These are phyloP conservation scores for Gobius niger DNA, from an alignment of 2,113 vertebrate species.

Conservation along the genomic window DNA sequence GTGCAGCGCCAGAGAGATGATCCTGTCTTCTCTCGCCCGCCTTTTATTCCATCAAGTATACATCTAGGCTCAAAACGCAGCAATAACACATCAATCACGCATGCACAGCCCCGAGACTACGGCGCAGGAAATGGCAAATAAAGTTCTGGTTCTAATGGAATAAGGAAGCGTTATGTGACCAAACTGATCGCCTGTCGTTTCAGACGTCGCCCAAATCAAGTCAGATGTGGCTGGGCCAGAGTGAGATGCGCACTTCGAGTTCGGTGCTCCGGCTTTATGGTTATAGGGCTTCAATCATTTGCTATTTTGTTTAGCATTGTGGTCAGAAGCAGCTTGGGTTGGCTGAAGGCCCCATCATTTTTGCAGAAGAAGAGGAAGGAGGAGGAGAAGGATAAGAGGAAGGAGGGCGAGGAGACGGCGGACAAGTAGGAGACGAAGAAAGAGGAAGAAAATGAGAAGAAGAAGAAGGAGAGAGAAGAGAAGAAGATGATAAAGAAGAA, in stretches of 20 bases:
- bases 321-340: too few species aligned
- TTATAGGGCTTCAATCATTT: slow-evolving; percentile 1
- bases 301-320: background rate
- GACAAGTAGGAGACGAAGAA: too few species aligned
- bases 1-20: slow-evolving; percentile 64
- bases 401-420: too few species aligned
- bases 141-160: slow-evolving; percentile 58
- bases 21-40: slow-evolving; percentile 70
- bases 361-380: too few species aligned
- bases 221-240: slow-evolving; percentile 26
- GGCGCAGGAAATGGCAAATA: slow-evolving; percentile 55
- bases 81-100: slow-evolving; percentile 75
- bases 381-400: too few species aligned
- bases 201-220: slow-evolving; percentile 28
- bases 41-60: slow-evolving; percentile 74
- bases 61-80: slow-evolving; percentile 70
- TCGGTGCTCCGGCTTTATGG: slow-evolving; percentile 15
- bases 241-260: slow-evolving; percentile 29
- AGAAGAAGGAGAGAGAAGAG: too few species aligned
- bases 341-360: too few species aligned
- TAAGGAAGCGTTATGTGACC: slow-evolving; percentile 47
- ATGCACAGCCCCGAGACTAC: slow-evolving; percentile 25
- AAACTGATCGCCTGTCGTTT: slow-evolving; percentile 37
- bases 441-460: too few species aligned
- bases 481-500: too few species aligned